These are phyloP conservation scores for Malurus leucopterus DNA, from an alignment of 2,797 vertebrate species.

Conservation along the genomic window DNA sequence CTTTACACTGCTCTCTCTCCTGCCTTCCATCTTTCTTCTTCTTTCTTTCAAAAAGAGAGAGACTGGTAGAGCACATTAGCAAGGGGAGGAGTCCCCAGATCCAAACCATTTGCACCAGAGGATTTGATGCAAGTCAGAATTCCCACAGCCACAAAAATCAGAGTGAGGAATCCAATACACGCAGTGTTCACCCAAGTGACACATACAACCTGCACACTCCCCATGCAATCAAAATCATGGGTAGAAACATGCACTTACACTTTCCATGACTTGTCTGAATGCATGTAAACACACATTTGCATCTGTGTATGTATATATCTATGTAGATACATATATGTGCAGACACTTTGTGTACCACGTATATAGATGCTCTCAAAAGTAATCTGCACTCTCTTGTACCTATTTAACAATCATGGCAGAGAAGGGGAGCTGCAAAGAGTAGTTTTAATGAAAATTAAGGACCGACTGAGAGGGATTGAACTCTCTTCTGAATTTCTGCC, in stretches of 20 bases:
- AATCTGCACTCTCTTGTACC: background rate
- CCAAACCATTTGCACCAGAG: background rate
- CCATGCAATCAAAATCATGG: background rate
- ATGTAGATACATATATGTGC: background rate
- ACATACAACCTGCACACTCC: background rate
- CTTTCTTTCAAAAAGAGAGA: constrained; percentile 3
- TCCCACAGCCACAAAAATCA: background rate
- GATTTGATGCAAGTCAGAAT: background rate
- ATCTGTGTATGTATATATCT: background rate
- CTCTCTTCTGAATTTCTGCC: background rate
- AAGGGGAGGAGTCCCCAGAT: background rate
- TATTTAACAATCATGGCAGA: background rate
- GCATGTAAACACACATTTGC: background rate
- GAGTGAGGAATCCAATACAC: accelerated
- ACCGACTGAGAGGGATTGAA: background rate
- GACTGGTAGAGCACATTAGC: background rate
- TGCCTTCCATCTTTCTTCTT: constrained; percentile 23
- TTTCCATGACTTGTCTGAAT: background rate
- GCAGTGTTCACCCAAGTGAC: background rate
- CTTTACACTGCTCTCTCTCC: constrained; percentile 17
- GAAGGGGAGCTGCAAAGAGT: background rate
- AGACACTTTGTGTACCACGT: background rate
- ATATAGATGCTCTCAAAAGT: background rate
- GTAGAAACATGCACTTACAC: background rate
- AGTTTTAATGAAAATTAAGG: background rate